Evolutionary conservation across 2,888 invertebrate genomes (phyloP).

Genomic region (Hypsopygia costalis): DNA sequence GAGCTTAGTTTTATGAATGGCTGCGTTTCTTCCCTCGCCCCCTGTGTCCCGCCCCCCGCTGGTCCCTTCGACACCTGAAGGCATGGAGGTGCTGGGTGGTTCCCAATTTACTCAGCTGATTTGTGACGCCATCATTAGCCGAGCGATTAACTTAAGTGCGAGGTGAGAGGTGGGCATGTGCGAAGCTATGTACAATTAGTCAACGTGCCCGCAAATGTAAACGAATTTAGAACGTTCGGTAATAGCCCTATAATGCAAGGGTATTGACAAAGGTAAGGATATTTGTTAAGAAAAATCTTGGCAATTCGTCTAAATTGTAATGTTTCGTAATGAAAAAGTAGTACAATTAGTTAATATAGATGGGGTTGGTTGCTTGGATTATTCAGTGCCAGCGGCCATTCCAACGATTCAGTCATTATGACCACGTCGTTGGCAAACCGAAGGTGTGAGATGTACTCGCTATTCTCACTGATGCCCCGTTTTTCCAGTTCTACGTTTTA

Average conservation of each 20-base stretch:
- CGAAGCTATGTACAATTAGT: constrained; percentile 8
- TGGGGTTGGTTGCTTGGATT: no score
- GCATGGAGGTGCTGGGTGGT: constrained; percentile 26
- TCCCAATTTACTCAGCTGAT: constrained; percentile 50
- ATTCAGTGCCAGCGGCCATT: no score
- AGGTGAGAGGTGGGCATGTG: constrained; percentile 13
- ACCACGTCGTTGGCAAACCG: no score
- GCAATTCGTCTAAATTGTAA: no score
- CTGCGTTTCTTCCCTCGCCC: constrained; percentile 30
- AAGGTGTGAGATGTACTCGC: no score
- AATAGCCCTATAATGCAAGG: not conserved
- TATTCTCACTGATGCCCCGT: no score
- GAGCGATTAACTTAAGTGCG: constrained; percentile 36
- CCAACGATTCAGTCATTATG: no score
- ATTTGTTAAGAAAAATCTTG: not conserved
- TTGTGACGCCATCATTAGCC: constrained; percentile 45
- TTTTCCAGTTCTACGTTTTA: no score
- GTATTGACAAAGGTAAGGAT: not conserved
- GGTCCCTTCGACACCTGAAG: constrained; percentile 22
- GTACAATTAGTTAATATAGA: no score
- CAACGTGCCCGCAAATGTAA: not conserved
- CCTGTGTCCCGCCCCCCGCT: constrained; percentile 9
- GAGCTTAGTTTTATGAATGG: constrained; percentile 72
- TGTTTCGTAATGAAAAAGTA: no score
- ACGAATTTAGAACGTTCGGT: no score